Conservation (phyloP, 2,113 vertebrate species). For the Amphiprion percula region DNA sequence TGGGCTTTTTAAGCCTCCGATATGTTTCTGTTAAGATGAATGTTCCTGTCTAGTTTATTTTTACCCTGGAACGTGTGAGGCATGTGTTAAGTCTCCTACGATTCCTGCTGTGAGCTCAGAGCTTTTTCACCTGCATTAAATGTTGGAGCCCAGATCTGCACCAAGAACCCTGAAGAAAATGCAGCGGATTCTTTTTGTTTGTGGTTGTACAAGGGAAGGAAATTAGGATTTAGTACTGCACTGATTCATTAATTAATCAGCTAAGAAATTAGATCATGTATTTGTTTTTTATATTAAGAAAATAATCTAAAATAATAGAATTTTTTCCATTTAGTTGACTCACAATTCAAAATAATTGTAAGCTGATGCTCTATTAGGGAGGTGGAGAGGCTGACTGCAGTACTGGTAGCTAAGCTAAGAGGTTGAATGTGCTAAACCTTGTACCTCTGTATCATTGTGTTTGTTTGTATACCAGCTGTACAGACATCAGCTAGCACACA, state of each 20-base stretch:
- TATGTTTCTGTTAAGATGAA: conserved; percentile 69
- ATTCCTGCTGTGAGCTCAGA: conserved; percentile 42
- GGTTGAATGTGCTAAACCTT: too few species aligned
- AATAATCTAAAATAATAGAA: too few species aligned
- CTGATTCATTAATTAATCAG: neutral
- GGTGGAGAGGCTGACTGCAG: too few species aligned
- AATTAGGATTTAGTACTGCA: neutral
- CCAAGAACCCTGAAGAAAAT: neutral
- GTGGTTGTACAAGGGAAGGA: neutral
- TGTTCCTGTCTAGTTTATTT: conserved; percentile 78
- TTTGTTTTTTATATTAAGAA: too few species aligned
- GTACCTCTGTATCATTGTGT: too few species aligned
- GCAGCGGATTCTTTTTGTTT: neutral
- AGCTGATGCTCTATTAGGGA: too few species aligned
- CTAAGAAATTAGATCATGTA: too few species aligned
- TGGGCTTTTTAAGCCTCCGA: conserved; percentile 45
- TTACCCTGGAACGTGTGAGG: conserved; percentile 70
- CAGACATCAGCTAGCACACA: too few species aligned
- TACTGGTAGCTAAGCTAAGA: too few species aligned
- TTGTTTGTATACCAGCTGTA: too few species aligned
- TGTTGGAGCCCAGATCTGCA: conserved; percentile 18
- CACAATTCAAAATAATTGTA: too few species aligned
- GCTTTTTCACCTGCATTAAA: conserved; percentile 54
- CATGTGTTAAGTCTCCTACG: conserved; percentile 59
- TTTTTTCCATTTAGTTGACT: too few species aligned